A percentile compares a stretch with the other conserved stretches of the same genome.
Conservation (phyloP, 2,888 invertebrate genomes). For the Norana najaformis region DNA sequence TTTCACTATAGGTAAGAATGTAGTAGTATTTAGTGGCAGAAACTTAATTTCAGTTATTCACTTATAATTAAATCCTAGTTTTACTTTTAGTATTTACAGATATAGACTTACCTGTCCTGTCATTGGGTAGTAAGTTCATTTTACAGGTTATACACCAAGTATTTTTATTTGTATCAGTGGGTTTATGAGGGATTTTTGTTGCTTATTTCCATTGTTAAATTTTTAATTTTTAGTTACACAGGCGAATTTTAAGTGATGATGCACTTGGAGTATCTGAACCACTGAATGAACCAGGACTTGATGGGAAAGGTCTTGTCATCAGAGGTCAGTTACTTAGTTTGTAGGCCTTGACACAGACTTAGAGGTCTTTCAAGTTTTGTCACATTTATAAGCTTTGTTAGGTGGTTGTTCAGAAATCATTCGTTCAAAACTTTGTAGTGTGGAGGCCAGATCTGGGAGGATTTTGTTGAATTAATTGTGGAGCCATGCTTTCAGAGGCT, state of each 20-base stretch:
- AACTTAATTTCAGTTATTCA: neutral
- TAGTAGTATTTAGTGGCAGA: neutral
- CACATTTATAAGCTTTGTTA: too few species aligned
- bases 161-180: neutral
- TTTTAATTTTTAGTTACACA: slow-evolving; percentile 70
- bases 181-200: neutral
- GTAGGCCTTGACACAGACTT: too few species aligned
- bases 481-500: too few species aligned
- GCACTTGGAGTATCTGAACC: slow-evolving; percentile 90
- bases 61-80: neutral
- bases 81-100: neutral
- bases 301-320: slow-evolving; percentile 62
- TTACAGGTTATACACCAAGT: neutral
- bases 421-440: too few species aligned
- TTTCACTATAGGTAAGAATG: neutral
- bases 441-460: too few species aligned
- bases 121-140: neutral
- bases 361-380: neutral
- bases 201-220: neutral
- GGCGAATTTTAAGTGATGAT: slow-evolving; percentile 83
- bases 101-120: too few species aligned
- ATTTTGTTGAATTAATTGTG: too few species aligned
- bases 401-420: too few species aligned
- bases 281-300: slow-evolving; percentile 75
- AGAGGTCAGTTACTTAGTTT: slow-evolving; percentile 51